These are phyloP conservation scores for Papilio xuthus DNA, from an alignment of 1,140 invertebrate species.

Conservation along the genomic window DNA sequence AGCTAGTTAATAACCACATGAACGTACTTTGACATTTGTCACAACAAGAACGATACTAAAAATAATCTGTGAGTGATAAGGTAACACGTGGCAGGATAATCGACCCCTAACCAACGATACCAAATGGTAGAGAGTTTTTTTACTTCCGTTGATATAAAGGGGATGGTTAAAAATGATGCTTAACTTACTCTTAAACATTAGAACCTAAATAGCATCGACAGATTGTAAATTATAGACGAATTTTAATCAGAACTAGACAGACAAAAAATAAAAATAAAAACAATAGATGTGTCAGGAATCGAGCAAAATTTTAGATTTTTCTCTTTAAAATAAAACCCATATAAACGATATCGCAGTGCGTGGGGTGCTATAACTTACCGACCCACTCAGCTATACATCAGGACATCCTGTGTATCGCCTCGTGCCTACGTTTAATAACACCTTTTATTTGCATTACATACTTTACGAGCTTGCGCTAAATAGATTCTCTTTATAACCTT, in stretches of 20 bases:
- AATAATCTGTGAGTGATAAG: background rate
- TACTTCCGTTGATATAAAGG: background rate
- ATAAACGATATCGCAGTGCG: background rate
- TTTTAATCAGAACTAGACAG: background rate
- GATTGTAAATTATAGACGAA: background rate
- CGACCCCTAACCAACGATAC: background rate
- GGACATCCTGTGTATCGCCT: slow-evolving; percentile 19
- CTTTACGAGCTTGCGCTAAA: background rate
- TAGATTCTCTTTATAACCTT: background rate
- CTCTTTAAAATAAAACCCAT: background rate
- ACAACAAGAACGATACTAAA: background rate
- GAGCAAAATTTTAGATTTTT: background rate
- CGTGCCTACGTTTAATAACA: slow-evolving; percentile 26
- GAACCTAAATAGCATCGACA: background rate
- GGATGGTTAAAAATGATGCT: background rate
- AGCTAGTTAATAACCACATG: background rate
- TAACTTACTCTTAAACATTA: background rate
- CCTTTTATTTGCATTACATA: slow-evolving; percentile 24
- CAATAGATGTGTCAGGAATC: background rate
- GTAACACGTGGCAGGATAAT: background rate
- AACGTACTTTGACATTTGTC: background rate
- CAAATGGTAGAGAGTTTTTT: background rate
- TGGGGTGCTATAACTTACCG: slow-evolving; percentile 19
- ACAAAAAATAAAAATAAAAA: background rate
- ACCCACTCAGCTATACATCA: slow-evolving; percentile 5